A percentile compares a stretch with the other conserved stretches of the same genome.
These are phyloP conservation scores for Drosophila leontia DNA, from an alignment of 1,140 invertebrate genomes.

Conservation along the genomic window DNA sequence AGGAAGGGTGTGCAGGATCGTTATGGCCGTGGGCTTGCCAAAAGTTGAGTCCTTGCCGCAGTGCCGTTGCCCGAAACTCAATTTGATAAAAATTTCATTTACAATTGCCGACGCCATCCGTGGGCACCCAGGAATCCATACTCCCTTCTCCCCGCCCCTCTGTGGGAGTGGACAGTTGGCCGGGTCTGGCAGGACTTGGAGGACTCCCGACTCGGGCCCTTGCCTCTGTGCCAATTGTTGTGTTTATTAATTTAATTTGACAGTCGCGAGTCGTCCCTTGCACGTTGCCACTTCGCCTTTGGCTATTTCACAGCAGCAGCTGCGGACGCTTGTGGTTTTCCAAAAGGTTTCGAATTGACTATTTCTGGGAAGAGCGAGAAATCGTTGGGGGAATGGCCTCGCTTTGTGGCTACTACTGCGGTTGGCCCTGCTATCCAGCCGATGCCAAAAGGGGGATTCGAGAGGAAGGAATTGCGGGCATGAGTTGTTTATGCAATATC, in stretches of 20 bases:
- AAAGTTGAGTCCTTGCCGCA: constrained; percentile 79
- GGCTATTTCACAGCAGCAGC: constrained; percentile 59
- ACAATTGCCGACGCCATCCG: constrained; percentile 61
- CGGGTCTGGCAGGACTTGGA: constrained; percentile 10
- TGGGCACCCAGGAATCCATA: neutral
- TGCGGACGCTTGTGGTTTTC: constrained; percentile 57
- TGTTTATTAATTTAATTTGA: constrained; percentile 84
- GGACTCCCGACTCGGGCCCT: constrained; percentile 12
- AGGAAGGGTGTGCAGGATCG: constrained; percentile 13
- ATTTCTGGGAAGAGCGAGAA: constrained; percentile 3
- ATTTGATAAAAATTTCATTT: constrained; percentile 81
- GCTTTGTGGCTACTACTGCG: constrained; percentile 40
- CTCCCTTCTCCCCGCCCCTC: neutral
- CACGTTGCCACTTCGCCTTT: constrained; percentile 60
- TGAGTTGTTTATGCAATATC: constrained; percentile 44
- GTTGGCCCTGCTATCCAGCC: constrained; percentile 40
- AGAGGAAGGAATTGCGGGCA: constrained; percentile 9
- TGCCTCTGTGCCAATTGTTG: constrained; percentile 68
- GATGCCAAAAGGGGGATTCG: neutral
- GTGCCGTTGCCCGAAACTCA: constrained; percentile 63
- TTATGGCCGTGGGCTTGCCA: constrained; percentile 60
- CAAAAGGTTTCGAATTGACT: constrained; percentile 14
- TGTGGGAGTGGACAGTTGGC: constrained; percentile 77
- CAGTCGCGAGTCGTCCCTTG: constrained; percentile 58
- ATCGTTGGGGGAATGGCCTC: constrained; percentile 24